phyloP scores from a whole-genome alignment of 1,140 invertebrate species.

The Drosophila carrolli region DNA sequence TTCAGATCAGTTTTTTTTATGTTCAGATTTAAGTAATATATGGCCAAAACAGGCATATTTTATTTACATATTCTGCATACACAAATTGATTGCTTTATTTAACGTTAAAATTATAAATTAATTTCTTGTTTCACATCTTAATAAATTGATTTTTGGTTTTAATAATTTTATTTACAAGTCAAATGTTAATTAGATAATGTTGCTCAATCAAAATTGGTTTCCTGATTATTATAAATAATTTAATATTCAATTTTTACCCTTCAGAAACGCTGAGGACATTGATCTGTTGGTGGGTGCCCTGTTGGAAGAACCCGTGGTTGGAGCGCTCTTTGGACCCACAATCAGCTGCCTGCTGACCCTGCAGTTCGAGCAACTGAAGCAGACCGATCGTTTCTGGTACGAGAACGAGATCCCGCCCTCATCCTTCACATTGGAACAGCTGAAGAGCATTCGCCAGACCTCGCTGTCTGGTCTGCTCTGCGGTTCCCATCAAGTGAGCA shows the following conservation, averaged over 20 bases:
- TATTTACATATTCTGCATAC: not conserved
- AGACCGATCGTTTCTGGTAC: slow-evolving; percentile 97
- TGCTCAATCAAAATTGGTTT: no score
- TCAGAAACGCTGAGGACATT: slow-evolving; percentile 90
- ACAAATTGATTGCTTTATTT: no score
- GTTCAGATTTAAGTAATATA: not conserved
- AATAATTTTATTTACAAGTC: no score
- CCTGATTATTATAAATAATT: no score
- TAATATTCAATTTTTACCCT: slow-evolving; percentile 8
- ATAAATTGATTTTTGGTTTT: no score
- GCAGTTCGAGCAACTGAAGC: slow-evolving; percentile 92
- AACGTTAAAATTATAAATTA: no score
- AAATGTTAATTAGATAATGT: no score
- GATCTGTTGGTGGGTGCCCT: slow-evolving; percentile 94
- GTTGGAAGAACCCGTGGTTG: slow-evolving; percentile 91
- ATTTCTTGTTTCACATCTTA: no score
- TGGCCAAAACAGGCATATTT: not conserved
- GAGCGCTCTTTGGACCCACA: slow-evolving; percentile 93
- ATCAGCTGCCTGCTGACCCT: slow-evolving; percentile 92
- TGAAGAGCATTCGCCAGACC: slow-evolving; percentile 86
- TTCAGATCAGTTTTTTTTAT: not conserved
- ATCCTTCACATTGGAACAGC: slow-evolving; percentile 91
- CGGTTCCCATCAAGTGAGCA: slow-evolving; percentile 85
- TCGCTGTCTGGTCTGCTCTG: slow-evolving; percentile 85
- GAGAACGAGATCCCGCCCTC: slow-evolving; percentile 97